A percentile compares a stretch with the other conserved stretches of the same genome.
Evolutionary conservation across 2,888 invertebrate species (phyloP).

Genomic region (Theretra japonica): DNA sequence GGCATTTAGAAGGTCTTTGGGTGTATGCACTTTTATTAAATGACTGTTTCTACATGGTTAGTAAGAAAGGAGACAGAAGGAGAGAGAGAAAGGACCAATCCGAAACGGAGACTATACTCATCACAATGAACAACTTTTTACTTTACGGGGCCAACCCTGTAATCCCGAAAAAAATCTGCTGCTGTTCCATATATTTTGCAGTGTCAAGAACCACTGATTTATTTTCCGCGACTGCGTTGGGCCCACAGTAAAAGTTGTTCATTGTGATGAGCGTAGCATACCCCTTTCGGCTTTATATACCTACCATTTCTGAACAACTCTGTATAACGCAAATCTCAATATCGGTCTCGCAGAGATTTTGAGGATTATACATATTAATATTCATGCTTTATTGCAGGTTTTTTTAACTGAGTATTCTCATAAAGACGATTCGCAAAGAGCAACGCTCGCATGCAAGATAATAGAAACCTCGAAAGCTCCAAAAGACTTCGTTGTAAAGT

Average conservation of each 20-base stretch:
- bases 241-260: too few relatives aligned
- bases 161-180: too few relatives aligned
- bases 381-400: conserved; percentile 57
- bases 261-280: too few relatives aligned
- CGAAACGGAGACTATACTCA: too few relatives aligned
- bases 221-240: too few relatives aligned
- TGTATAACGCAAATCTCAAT: background rate
- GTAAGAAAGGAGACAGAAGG: too few relatives aligned
- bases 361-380: background rate
- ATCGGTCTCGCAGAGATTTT: background rate
- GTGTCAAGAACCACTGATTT: too few relatives aligned
- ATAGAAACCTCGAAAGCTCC: conserved; percentile 90
- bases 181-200: too few relatives aligned
- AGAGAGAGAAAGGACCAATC: too few relatives aligned
- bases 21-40: background rate
- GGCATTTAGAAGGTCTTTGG: background rate
- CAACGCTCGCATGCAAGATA: conserved; percentile 88
- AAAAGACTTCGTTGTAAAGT: conserved; percentile 91
- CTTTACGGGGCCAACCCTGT: too few relatives aligned
- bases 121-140: too few relatives aligned
- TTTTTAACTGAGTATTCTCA: conserved; percentile 69
- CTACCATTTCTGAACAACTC: background rate
- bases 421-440: conserved; percentile 62
- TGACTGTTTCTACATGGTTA: background rate
- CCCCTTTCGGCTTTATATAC: too few relatives aligned